Evolutionary conservation across 2,888 invertebrate species (phyloP).

Genomic region (Dynastes maya): DNA sequence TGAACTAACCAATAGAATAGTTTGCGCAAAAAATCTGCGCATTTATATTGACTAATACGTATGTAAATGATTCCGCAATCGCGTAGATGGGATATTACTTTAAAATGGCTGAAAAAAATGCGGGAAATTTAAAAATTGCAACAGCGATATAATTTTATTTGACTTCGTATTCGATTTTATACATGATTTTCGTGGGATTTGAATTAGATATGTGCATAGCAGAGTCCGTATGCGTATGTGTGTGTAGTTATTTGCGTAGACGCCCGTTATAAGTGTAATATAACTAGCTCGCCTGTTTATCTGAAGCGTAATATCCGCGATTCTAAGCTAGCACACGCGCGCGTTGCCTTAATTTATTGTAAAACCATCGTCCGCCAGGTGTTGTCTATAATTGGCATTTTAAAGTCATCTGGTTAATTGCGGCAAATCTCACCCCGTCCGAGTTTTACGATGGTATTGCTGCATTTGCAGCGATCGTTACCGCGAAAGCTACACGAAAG

Average conservation of each 20-base stretch:
- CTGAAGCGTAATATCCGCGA: constrained; percentile 48
- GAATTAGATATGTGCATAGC: neutral
- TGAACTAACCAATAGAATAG: neutral
- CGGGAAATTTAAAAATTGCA: constrained; percentile 6
- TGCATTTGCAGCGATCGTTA: constrained; percentile 56
- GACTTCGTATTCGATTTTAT: neutral
- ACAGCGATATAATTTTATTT: neutral
- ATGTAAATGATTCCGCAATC: neutral
- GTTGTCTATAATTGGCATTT: constrained; percentile 56
- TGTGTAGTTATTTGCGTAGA: constrained; percentile 24
- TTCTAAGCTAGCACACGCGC: constrained; percentile 20
- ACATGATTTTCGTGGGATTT: neutral
- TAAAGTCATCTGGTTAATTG: constrained; percentile 52
- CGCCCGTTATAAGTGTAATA: constrained; percentile 42
- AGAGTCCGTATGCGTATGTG: neutral
- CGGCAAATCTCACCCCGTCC: constrained; percentile 53
- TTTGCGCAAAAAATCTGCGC: neutral
- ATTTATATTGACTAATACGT: neutral
- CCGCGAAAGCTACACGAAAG: constrained; percentile 32
- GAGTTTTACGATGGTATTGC: constrained; percentile 34
- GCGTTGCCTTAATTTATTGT: constrained; percentile 48
- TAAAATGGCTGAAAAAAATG: neutral
- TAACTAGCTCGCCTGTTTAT: constrained; percentile 47
- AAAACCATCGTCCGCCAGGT: constrained; percentile 53
- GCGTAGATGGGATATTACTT: neutral